Base-by-base conservation (phyloP, 1,140 invertebrate species). In the Marisa cornuarietis region DNA sequence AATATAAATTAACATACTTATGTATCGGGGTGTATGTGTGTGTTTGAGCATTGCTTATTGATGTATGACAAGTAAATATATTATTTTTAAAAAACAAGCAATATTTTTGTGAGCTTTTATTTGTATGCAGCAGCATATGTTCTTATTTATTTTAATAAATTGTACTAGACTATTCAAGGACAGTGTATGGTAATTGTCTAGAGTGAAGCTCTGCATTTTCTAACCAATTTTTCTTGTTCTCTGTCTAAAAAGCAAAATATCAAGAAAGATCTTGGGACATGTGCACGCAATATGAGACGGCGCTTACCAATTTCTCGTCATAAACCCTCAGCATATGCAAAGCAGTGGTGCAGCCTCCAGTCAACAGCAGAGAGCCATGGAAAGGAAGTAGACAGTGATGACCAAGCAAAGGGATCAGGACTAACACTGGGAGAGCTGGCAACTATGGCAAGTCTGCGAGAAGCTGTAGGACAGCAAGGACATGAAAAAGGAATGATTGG, bases 251-350 rank as follows among this genome's bases (percentile, higher is more conserved):
- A 82, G 81, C 81, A 82, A 79, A 79, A 79, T 63, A 71, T 82
- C 31, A 82, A 82, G 69, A 82, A 82, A 76, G 81, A 82, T 54
- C 62, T 82, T 10, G 81, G 81, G 24, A 82, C 81, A 10, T 82
- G 81, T 73, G 81, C 81, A 18, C 72, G 81, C n/a, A 82, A 82
- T 62, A 82, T 82, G 81, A 73, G 81, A 16, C 76, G 81, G 10
- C 73, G 81, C 7, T 61, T 82, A n/a, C 81, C 81, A 7, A 51
- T 73, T 49, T 31, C 72, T 54, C 75, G 66, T 42, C 74, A 80
- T 31, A 80, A 80, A 52, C 79, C 75, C 61, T 42, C 51, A 9
- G 13, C 61, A 31, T 65, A 42, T 8, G 52, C 66, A 42, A 79
- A 82, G 71, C 75, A 77, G 72, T 79, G 71, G 73, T 42, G 18